These are phyloP conservation scores for Trichopoda pennipes DNA, from an alignment of 2,888 invertebrate genomes.

Conservation along the genomic window DNA sequence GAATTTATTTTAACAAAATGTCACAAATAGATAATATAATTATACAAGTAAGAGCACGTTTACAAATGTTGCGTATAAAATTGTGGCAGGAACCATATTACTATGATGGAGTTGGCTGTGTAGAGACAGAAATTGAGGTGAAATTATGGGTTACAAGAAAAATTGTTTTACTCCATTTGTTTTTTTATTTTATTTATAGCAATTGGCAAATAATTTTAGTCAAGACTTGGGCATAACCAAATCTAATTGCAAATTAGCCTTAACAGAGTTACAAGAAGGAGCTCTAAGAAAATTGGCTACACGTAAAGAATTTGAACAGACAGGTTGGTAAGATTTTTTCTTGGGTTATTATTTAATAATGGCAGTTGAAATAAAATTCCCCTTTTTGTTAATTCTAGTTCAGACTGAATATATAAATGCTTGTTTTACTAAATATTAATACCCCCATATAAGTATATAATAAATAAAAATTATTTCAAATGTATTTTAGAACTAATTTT, in stretches of 20 bases:
- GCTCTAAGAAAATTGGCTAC: conserved; percentile 88
- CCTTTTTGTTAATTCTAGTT: no score
- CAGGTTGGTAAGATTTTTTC: conserved; percentile 75
- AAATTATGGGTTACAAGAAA: conserved; percentile 26
- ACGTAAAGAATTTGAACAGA: conserved; percentile 85
- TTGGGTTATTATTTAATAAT: no score
- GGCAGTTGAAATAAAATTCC: no score
- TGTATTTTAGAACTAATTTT: no score
- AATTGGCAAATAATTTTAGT: conserved; percentile 84
- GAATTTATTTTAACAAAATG: conserved; percentile 69
- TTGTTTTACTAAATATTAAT: no score
- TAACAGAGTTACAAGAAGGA: conserved; percentile 85
- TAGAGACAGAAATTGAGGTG: conserved; percentile 80
- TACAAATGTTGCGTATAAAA: conserved; percentile 86
- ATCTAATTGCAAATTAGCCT: conserved; percentile 82
- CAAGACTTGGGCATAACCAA: conserved; percentile 82
- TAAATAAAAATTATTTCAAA: no score
- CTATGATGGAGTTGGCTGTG: conserved; percentile 81
- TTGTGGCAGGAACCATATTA: conserved; percentile 89
- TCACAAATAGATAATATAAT: conserved; percentile 83
- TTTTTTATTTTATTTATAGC: conserved; percentile 80
- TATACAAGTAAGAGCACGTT: conserved; percentile 85
- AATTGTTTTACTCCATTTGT: background rate
- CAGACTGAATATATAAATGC: no score
- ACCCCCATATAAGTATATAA: no score